Evolutionary conservation across 2,888 invertebrate species (phyloP), one percentile per base, ranked within the genome.

Genomic region (Notodonta dromedarius): DNA sequence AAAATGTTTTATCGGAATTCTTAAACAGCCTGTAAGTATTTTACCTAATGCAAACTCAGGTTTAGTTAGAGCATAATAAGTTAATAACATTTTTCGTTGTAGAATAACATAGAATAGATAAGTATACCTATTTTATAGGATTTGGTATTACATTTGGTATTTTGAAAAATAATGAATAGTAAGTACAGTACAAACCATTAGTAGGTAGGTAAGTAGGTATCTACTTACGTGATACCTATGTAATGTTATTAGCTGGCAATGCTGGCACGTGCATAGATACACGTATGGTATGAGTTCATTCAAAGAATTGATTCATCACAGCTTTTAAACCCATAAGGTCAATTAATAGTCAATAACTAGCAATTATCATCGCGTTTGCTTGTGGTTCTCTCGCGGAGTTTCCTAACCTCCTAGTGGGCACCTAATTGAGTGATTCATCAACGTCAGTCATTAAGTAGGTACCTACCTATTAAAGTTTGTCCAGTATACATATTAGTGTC

Each of bases 271-370:
- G 59, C 46, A 62, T 62, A 3, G 35, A 6, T 35, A 7, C 5
- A 35, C 6, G 35, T 35, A 4, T 62, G 24, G 24, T 63, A 67
- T 64, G 57, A 59, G 53, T 61, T 63, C 59, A 51, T 56, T 66
- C 69, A 63, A 62, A 46, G 13, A 46, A 46, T 46, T 46, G 46
- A 46, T 46, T 46, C n/a, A 46, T 46, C n/a, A 46, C 46, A 46
- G 13, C 46, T n/a, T 46, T 42, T 11, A 42, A 11, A 46, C 46
- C 7, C n/a, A 46, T 46, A 46, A 46, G 46, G n/a, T n/a, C n/a
- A 46, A 46, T 46, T n/a, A n/a, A 46, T n/a, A 13, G 46, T 46
- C 46, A 46, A 46, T 46, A n/a, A 46, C 13, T 5, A 46, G 46
- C 46, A 46, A 46, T 46, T 46, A 46, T 46, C n/a, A 46, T n/a